Percentiles rank a stretch among this genome's conserved stretches.
Evolutionary conservation across 2,797 vertebrate species (phyloP).

Genomic region (Ceyx erithaca): DNA sequence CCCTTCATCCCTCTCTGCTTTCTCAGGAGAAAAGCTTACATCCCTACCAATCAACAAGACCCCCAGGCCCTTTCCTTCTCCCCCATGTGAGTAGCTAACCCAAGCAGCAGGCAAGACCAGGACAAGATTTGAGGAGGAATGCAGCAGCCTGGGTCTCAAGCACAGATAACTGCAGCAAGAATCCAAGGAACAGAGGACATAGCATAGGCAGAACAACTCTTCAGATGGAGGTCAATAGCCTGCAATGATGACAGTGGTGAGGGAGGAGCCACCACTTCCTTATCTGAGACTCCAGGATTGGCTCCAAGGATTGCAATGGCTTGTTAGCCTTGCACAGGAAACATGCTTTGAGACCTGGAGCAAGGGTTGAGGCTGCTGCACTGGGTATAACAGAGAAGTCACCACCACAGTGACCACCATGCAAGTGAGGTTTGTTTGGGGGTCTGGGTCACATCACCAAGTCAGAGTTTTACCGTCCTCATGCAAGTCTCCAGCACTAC

Average conservation of each 20-base stretch:
- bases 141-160: not conserved
- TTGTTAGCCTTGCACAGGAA: not conserved
- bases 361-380: not conserved
- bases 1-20: not conserved
- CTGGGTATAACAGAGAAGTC: not conserved
- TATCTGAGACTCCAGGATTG: not conserved
- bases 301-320: not conserved
- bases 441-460: not conserved
- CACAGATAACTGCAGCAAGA: not conserved
- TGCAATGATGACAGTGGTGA: not conserved
- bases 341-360: not conserved
- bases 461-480: not conserved
- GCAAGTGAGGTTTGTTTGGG: rapidly evolving
- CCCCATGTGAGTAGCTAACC: not conserved
- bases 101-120: not conserved
- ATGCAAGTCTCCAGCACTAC: not conserved
- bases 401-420: not conserved
- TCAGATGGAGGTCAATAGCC: not conserved
- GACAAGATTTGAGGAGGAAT: not conserved
- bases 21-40: not conserved
- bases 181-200: not conserved
- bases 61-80: not conserved
- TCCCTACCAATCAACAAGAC: not conserved
- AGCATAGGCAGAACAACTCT: not conserved
- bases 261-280: not conserved